Percentiles rank a stretch among this genome's conserved stretches.
phyloP scores from a whole-genome alignment of 2,113 vertebrate species.

The Ciconia stormi region DNA sequence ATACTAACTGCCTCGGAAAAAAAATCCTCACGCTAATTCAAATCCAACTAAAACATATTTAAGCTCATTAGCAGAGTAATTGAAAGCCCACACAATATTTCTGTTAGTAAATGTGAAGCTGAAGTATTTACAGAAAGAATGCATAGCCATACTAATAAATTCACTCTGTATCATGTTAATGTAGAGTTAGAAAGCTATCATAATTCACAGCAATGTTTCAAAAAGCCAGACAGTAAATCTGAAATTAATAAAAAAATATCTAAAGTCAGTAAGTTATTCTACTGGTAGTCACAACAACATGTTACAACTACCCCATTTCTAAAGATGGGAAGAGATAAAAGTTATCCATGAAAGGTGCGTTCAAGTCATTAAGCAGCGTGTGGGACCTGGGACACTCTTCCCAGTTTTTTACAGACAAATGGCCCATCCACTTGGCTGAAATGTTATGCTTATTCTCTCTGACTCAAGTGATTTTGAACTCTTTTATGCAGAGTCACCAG shows the following conservation, averaged over 20 bases:
- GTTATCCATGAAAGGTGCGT: not conserved
- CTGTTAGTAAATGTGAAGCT: slow-evolving; percentile 1
- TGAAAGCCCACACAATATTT: not conserved
- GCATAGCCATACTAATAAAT: not conserved
- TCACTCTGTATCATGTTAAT: not conserved
- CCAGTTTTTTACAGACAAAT: not conserved
- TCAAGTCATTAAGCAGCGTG: not conserved
- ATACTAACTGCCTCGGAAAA: not conserved
- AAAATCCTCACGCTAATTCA: not conserved
- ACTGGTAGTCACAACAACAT: not conserved
- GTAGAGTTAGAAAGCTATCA: not conserved
- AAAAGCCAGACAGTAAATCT: not conserved
- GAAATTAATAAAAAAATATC: not conserved
- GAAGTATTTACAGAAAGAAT: slow-evolving; percentile 46
- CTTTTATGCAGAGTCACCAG: not conserved
- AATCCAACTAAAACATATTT: not conserved
- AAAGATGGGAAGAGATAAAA: not conserved
- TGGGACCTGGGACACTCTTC: not conserved
- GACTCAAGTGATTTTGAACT: not conserved
- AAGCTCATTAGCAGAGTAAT: slow-evolving; percentile 24
- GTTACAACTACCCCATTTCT: not conserved
- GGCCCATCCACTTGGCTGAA: not conserved
- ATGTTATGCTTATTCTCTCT: not conserved
- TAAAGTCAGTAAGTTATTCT: not conserved
- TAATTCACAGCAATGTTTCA: slow-evolving; percentile 28